phyloP scores from a whole-genome alignment of 2,113 vertebrate genomes.

The Nymphicus hollandicus region DNA sequence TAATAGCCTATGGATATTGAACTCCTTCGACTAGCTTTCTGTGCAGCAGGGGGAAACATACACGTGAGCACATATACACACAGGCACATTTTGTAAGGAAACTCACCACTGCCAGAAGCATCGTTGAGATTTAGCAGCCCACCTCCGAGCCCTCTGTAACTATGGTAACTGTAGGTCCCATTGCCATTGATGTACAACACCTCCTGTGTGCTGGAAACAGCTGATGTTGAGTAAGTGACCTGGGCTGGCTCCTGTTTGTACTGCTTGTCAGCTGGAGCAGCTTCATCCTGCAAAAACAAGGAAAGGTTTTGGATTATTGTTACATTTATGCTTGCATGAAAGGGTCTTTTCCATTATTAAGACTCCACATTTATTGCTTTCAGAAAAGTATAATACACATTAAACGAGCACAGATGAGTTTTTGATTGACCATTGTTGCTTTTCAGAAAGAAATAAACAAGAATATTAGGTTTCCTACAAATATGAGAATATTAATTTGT shows the following conservation, averaged over 20 bases:
- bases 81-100: neutral
- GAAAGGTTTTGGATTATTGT: neutral
- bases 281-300: slow-evolving; percentile 75
- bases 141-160: slow-evolving; percentile 82
- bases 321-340: neutral
- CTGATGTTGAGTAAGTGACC: slow-evolving; percentile 77
- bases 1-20: neutral
- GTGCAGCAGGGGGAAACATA: neutral
- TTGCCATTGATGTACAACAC: slow-evolving; percentile 86
- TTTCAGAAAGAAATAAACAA: neutral
- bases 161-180: slow-evolving; percentile 86
- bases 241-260: slow-evolving; percentile 79
- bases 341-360: neutral
- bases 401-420: neutral
- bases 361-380: neutral
- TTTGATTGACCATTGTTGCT: neutral
- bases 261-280: slow-evolving; percentile 76
- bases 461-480: neutral
- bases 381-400: neutral
- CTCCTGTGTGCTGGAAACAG: slow-evolving; percentile 82
- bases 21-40: neutral
- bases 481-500: neutral
- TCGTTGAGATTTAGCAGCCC: slow-evolving; percentile 83
- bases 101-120: slow-evolving; percentile 82
- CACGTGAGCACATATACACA: neutral